Evolutionary conservation across 2,113 vertebrate species (phyloP).

Genomic region (Triplophysa rosa): DNA sequence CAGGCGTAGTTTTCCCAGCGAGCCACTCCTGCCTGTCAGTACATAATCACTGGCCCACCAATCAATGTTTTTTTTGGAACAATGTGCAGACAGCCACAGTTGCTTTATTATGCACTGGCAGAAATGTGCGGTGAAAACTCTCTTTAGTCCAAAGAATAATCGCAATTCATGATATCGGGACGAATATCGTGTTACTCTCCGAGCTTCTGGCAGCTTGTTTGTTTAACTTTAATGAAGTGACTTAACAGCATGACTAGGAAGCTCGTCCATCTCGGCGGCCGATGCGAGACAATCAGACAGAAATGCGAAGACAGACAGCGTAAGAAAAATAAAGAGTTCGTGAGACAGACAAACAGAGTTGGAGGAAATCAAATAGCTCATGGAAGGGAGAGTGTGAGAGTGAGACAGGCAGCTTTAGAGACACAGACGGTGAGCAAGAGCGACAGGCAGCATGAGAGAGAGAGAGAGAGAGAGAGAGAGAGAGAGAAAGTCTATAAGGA

Average conservation of each 20-base stretch:
- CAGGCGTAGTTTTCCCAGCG: constrained; percentile 63
- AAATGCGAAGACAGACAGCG: background rate
- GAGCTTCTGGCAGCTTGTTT: constrained; percentile 32
- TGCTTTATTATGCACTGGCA: constrained; percentile 83
- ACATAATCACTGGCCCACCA: constrained; percentile 76
- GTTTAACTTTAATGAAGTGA: constrained; percentile 38
- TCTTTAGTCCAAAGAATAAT: constrained; percentile 57
- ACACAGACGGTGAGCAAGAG: constrained; percentile 8
- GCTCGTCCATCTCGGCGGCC: constrained; percentile 1
- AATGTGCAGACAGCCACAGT: constrained; percentile 71
- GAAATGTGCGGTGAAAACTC: constrained; percentile 82
- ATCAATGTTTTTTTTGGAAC: constrained; percentile 89
- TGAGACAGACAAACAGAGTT: background rate
- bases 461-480: background rate
- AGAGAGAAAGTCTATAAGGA: constrained; percentile 13
- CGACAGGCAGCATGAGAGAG: constrained; percentile 11
- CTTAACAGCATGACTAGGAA: constrained; percentile 27
- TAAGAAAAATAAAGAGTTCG: constrained; percentile 3
- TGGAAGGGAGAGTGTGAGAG: constrained; percentile 3
- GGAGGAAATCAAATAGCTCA: background rate
- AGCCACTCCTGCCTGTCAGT: constrained; percentile 82
- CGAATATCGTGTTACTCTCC: constrained; percentile 40
- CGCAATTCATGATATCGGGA: constrained; percentile 66
- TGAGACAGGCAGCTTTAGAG: constrained; percentile 1
- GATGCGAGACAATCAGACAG: background rate